Evolutionary conservation across 2,797 vertebrate genomes (phyloP).

Genomic region (Eremophila alpestris): DNA sequence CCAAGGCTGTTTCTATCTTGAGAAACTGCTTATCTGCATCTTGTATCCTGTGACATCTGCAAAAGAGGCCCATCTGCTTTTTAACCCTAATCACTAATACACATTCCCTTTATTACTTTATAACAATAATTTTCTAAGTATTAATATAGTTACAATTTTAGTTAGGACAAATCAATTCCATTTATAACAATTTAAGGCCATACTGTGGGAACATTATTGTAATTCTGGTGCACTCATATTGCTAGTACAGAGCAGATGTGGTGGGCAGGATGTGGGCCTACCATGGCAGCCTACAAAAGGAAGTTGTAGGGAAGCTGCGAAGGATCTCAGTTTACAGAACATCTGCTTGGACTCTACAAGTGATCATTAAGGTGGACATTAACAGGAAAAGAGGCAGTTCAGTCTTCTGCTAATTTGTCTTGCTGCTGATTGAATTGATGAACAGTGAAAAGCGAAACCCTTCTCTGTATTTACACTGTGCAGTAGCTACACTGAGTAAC

Average conservation of each 20-base stretch:
- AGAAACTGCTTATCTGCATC: too few relatives aligned
- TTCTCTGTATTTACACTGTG: background rate
- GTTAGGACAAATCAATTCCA: too few relatives aligned
- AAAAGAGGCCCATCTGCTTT: too few relatives aligned
- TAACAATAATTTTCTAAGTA: too few relatives aligned
- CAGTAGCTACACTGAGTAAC: background rate
- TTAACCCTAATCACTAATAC: too few relatives aligned
- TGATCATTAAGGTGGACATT: background rate
- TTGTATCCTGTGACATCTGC: too few relatives aligned
- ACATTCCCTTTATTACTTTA: too few relatives aligned
- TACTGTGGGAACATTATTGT: background rate
- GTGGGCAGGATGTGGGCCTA: rapidly evolving
- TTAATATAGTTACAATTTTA: too few relatives aligned
- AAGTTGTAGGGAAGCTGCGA: background rate
- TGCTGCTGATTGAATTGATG: background rate
- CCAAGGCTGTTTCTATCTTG: too few relatives aligned
- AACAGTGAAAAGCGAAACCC: background rate
- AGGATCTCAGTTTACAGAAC: background rate
- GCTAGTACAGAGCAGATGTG: rapidly evolving
- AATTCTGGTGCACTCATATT: background rate
- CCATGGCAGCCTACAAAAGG: rapidly evolving
- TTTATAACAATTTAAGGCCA: background rate
- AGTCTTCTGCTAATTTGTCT: background rate
- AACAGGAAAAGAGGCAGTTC: background rate
- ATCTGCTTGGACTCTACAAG: background rate